Conservation (phyloP, 2,888 invertebrate genomes). For the Drosophila barbarae region DNA sequence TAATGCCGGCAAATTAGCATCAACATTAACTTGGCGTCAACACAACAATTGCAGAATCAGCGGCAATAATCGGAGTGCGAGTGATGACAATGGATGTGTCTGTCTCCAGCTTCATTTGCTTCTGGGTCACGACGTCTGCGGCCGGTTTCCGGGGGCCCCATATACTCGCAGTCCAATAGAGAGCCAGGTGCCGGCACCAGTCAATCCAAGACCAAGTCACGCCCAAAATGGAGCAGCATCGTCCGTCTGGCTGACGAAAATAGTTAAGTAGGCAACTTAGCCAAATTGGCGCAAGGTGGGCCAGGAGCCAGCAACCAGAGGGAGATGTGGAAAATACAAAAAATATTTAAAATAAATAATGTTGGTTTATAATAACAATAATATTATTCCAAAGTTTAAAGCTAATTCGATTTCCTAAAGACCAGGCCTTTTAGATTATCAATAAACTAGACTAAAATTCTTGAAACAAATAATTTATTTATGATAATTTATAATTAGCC, state of each 20-base stretch:
- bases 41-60: slow-evolving; percentile 7
- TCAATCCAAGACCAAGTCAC: slow-evolving; percentile 18
- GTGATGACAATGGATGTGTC: slow-evolving; percentile 32
- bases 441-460: neutral
- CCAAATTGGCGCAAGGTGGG: slow-evolving; percentile 65
- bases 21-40: slow-evolving; percentile 25
- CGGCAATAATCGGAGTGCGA: slow-evolving; percentile 5
- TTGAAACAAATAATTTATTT: neutral
- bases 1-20: slow-evolving; percentile 58
- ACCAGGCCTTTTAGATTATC: no score
- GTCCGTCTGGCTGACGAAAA: slow-evolving; percentile 57
- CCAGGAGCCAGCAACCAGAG: neutral
- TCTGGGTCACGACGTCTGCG: slow-evolving; percentile 25
- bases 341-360: neutral
- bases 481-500: neutral
- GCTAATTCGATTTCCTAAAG: neutral
- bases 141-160: slow-evolving; percentile 1
- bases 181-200: slow-evolving; percentile 15
- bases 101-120: slow-evolving; percentile 33
- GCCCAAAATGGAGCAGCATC: slow-evolving; percentile 67
- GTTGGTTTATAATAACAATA: no score
- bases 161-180: neutral
- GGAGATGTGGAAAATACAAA: neutral
- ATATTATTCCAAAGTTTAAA: neutral
- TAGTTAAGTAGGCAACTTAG: slow-evolving; percentile 71